Conservation (phyloP, 2,888 invertebrate genomes). For the Protodeltote pygarga region DNA sequence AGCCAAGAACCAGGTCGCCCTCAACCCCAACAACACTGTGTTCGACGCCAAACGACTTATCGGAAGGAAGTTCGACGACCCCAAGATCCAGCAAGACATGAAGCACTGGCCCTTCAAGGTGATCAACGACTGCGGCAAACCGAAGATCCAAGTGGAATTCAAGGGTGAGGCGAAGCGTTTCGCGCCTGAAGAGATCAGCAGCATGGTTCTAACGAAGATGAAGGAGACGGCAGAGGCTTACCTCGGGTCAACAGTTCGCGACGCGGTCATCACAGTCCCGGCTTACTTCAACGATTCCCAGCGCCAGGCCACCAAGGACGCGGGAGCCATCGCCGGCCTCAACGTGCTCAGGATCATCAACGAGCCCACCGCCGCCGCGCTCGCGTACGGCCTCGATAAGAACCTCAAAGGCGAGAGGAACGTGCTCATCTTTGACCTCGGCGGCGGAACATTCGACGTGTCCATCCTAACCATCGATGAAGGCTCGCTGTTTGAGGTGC, state of each 20-base stretch:
- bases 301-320: slow-evolving; percentile 94
- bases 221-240: slow-evolving; percentile 92
- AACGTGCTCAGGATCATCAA: slow-evolving; percentile 96
- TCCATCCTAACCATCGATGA: slow-evolving; percentile 96
- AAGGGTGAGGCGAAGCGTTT: slow-evolving; percentile 89
- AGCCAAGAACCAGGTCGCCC: slow-evolving; percentile 90
- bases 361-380: slow-evolving; percentile 95
- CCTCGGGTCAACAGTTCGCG: slow-evolving; percentile 88
- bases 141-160: slow-evolving; percentile 89
- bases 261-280: slow-evolving; percentile 93
- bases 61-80: slow-evolving; percentile 91
- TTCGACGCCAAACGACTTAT: slow-evolving; percentile 93
- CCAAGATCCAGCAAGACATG: slow-evolving; percentile 92
- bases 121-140: slow-evolving; percentile 88
- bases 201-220: slow-evolving; percentile 94
- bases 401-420: slow-evolving; percentile 91
- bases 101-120: slow-evolving; percentile 95
- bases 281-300: slow-evolving; percentile 93
- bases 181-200: slow-evolving; percentile 90
- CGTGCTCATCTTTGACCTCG: slow-evolving; percentile 91
- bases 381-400: slow-evolving; percentile 94
- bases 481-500: slow-evolving; percentile 93
- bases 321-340: slow-evolving; percentile 94
- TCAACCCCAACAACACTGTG: slow-evolving; percentile 91
- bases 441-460: slow-evolving; percentile 96